phyloP scores from a whole-genome alignment of 2,113 vertebrate genomes.

The Eleginops maclovinus region DNA sequence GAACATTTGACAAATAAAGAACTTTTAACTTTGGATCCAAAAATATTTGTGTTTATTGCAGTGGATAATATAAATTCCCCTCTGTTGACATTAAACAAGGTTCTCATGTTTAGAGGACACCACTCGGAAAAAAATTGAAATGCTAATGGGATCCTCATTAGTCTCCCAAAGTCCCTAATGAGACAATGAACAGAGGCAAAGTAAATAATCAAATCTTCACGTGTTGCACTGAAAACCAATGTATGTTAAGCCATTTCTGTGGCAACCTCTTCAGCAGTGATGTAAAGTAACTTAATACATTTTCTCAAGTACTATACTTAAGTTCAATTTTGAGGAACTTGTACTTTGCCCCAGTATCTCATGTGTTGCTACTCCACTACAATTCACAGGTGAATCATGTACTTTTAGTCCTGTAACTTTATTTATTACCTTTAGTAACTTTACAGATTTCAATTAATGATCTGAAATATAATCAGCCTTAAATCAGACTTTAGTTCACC shows the following conservation, averaged over 20 bases:
- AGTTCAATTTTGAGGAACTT: too few relatives aligned
- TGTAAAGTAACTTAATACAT: too few relatives aligned
- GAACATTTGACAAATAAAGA: not conserved
- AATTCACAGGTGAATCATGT: too few relatives aligned
- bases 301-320: too few relatives aligned
- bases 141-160: not conserved
- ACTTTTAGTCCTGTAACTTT: too few relatives aligned
- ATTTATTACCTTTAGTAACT: too few relatives aligned
- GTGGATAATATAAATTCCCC: not conserved
- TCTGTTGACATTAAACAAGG: not conserved
- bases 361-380: too few relatives aligned
- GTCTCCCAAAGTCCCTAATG: not conserved
- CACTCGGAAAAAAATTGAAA: not conserved
- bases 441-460: too few relatives aligned
- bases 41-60: not conserved
- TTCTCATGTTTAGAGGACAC: not conserved
- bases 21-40: not conserved
- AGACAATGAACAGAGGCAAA: not conserved
- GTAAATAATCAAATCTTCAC: not conserved
- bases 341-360: too few relatives aligned
- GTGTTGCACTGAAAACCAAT: not conserved
- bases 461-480: too few relatives aligned
- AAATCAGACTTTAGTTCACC: too few relatives aligned
- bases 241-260: not conserved
- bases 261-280: too few relatives aligned